Base-by-base conservation (phyloP, 2,888 invertebrate species). In the Erebia ligea region DNA sequence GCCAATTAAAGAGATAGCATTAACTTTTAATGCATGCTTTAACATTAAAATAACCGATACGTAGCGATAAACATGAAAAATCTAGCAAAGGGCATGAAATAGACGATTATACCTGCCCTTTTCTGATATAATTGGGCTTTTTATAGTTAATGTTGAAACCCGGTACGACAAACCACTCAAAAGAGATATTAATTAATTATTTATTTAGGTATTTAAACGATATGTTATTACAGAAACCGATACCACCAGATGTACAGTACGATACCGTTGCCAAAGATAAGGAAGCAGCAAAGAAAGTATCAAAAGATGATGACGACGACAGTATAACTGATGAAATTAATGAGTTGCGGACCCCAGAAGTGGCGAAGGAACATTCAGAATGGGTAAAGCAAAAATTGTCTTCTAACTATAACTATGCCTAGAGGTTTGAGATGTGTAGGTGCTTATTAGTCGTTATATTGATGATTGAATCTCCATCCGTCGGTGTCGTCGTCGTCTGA, bases 281-380 rank as follows among this genome's bases (percentile, higher is more conserved):
- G 79, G 79, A 77, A 52, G 69, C 48, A 52, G 66, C 5, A 67
- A 69, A 54, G 72, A 80, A 57, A 50, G 79, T 75, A 54, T 65
- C 8, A 64, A 69, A 54, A 72, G 80, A 58, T 50, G 80, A 75
- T 9, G 86, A 86, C 1, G 84, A 85, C 0, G 89, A 89, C 69
- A 90, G 86, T 77, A 88, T 87, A 77, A 84, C 81, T 59, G 89
- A 87, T 57, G 90, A 91, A 68, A 78, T 88, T 15, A 76, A 80
- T 11, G 90, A 88, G 69, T 76, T 85, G 77, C 88, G 84, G 80
- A 83, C 82, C 50, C 67, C 82, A 2, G 86, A 83, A 63, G 73
- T 78, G 19, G 75, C 75, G 8, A 84, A 83, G 69, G 83, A 82
- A 75, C 76, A 83, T 73, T 79, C 86, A 3, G 87, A 86, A 78